Conservation (phyloP, 2,113 vertebrate species). For the Larimichthys polyactis region DNA sequence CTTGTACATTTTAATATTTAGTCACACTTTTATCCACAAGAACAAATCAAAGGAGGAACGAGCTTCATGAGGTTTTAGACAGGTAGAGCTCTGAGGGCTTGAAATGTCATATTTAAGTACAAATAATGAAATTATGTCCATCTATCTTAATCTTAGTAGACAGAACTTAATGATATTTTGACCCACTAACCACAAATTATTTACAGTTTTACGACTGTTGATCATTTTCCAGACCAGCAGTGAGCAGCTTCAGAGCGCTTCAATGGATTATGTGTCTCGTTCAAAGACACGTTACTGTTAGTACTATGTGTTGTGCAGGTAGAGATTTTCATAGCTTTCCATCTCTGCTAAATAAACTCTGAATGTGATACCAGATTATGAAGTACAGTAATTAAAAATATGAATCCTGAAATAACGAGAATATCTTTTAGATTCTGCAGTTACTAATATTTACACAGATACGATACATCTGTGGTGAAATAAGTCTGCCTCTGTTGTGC, state of each 20-base stretch:
- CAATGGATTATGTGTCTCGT: neutral
- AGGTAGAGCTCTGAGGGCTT: neutral
- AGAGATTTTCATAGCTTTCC: neutral
- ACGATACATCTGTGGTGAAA: too few relatives aligned
- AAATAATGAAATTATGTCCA: neutral
- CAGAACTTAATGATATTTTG: neutral
- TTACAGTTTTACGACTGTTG: neutral
- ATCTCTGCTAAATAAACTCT: neutral
- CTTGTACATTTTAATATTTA: conserved; percentile 10
- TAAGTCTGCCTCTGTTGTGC: too few relatives aligned
- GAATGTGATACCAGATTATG: neutral
- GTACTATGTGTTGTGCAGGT: neutral
- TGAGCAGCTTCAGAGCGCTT: neutral
- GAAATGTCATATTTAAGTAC: conserved; percentile 9
- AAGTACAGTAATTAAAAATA: too few relatives aligned
- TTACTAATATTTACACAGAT: too few relatives aligned
- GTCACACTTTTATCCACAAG: neutral
- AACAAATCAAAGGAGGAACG: neutral
- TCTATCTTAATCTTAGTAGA: neutral
- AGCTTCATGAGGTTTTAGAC: neutral
- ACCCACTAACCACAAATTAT: neutral
- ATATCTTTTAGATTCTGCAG: too few relatives aligned
- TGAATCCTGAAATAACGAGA: too few relatives aligned
- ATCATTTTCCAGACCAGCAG: neutral
- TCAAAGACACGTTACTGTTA: neutral